These are phyloP conservation scores for Zosterops pallidus DNA, from an alignment of 2,113 vertebrate genomes.

Conservation along the genomic window DNA sequence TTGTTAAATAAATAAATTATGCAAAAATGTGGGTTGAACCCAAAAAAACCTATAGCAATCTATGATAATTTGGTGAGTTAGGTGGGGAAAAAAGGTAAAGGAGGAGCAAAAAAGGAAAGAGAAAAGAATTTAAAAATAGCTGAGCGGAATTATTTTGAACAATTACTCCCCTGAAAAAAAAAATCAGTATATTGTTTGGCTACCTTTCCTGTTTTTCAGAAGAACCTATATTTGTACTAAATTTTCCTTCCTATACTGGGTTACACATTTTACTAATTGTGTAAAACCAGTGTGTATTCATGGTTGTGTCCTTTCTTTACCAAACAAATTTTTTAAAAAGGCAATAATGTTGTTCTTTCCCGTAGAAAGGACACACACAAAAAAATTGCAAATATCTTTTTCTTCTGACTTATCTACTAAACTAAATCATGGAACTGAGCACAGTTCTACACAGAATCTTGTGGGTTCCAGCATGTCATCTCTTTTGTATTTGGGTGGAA, in stretches of 20 bases:
- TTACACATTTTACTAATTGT: not conserved
- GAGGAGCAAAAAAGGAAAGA: not conserved
- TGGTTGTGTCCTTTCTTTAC: not conserved
- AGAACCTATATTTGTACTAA: not conserved
- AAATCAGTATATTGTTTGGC: not conserved
- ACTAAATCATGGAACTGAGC: not conserved
- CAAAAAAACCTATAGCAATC: not conserved
- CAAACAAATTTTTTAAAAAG: not conserved
- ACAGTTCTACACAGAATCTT: not conserved
- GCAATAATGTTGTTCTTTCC: not conserved
- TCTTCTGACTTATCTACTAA: not conserved
- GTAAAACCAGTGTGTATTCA: not conserved
- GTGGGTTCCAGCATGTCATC: not conserved
- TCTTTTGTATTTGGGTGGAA: not conserved
- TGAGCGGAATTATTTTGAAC: not conserved
- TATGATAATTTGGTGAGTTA: not conserved
- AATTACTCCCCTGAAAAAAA: not conserved
- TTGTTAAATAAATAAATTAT: not conserved
- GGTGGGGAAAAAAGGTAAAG: fast-evolving
- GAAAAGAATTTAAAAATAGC: not conserved
- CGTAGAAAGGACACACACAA: not conserved
- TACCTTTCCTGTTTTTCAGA: not conserved
- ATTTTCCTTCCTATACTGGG: not conserved
- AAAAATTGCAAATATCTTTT: not conserved
- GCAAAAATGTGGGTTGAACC: not conserved